Percentiles rank a stretch among this genome's conserved stretches.
Evolutionary conservation across 2,113 vertebrate genomes (phyloP).

Genomic region (Phodopus roborovskii): DNA sequence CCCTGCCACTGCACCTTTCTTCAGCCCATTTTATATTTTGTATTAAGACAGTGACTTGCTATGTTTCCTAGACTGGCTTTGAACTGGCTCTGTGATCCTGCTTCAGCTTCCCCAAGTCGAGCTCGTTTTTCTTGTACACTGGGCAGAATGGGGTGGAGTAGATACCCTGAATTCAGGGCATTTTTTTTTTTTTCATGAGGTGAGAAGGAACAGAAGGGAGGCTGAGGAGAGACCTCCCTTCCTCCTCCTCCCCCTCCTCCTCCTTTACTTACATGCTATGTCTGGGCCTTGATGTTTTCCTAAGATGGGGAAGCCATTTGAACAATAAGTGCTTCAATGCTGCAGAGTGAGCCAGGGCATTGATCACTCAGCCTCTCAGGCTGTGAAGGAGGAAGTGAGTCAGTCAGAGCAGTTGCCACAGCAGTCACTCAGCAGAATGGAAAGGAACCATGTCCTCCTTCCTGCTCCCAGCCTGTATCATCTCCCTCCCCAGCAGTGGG

Average conservation of each 20-base stretch:
- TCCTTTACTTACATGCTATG: background rate
- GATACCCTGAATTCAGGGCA: too few species aligned
- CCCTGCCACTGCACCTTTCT: background rate
- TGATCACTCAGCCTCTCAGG: background rate
- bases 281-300: background rate
- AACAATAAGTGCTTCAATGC: background rate
- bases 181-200: too few species aligned
- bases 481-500: background rate
- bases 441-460: background rate
- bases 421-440: background rate
- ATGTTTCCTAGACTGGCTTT: background rate
- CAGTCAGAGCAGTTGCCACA: background rate
- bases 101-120: background rate
- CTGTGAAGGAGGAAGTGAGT: slow-evolving; percentile 40
- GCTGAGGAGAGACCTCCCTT: background rate
- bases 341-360: background rate
- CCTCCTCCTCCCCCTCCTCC: background rate
- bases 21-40: background rate
- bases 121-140: background rate
- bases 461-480: background rate
- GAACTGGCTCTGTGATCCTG: background rate
- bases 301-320: background rate
- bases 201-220: background rate
- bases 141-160: background rate
- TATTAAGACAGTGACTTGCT: background rate